Base-by-base conservation (phyloP, 2,113 vertebrate genomes). In the Bettongia penicillata region DNA sequence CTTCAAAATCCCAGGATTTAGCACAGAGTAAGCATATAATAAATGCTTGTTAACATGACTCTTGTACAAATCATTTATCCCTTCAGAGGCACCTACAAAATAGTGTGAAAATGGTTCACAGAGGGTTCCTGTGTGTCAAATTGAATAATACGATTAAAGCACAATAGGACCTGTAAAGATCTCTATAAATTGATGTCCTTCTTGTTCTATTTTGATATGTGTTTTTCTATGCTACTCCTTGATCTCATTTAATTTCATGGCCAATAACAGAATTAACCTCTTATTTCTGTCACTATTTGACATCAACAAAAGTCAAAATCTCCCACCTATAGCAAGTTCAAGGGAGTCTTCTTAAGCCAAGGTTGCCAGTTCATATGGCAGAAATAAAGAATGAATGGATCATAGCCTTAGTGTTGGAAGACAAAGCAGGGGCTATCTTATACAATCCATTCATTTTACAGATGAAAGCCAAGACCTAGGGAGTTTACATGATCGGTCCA, bases 261-360 rank as follows among this genome's bases (percentile, higher is more conserved):
- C 43, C 89, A 91, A n/a, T 48, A 37, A 89, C 95, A 92, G 93
- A 90, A 24, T 23, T 91, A n/a, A 25, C 31, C 3, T 84, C 6
- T 96, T 3, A 9, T 5, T 90, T 94, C 37, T 24, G 31, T 93
- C 53, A 37, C 61, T 92, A n/a, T n/a, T 49, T 94, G 8, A 97
- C 48, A 94, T 95, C 91, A 84, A 95, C 96, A 55, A 57, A 47
- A 47, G 57, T 48, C 92, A 49, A 96, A 97, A 91, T 28, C 9
- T 94, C 89, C 43, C 26, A 94, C 11, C 92, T 94, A 77, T 55
- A 94, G 43, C 90, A 97, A 52, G 51, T 92, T 4, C 43, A 52
- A 93, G 92, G n/a, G 93, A 95, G 89, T 12, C 10, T n/a, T 49
- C 95, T 25, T 6, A 25, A 90, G 9, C 43, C 24, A 22, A 3